phyloP scores from a whole-genome alignment of 2,797 vertebrate genomes.

The Parauchenoglanis ngamensis region DNA sequence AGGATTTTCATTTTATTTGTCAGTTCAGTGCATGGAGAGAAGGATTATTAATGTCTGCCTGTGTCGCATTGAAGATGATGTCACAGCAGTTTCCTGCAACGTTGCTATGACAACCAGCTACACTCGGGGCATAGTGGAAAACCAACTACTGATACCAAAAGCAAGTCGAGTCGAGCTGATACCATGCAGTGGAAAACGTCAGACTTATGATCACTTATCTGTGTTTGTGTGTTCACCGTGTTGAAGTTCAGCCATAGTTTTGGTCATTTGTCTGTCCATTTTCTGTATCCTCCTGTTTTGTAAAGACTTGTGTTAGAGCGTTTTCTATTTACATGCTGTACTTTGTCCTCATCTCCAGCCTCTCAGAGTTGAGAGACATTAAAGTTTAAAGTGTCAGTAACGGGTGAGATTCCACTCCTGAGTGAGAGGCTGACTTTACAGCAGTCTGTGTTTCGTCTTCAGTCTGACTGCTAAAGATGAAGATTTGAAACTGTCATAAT shows the following conservation, averaged over 20 bases:
- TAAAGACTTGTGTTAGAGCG: neutral
- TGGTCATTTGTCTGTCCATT: neutral
- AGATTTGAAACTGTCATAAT: too few relatives aligned
- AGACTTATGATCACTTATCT: neutral
- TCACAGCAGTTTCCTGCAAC: too few relatives aligned
- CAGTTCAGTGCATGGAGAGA: too few relatives aligned
- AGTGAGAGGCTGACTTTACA: conserved; percentile 34
- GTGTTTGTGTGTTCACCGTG: neutral
- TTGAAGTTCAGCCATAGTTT: neutral
- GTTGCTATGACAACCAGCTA: too few relatives aligned
- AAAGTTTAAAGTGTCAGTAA: conserved; percentile 8
- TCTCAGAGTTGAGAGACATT: neutral
- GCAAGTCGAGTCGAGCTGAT: too few relatives aligned
- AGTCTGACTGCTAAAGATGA: neutral
- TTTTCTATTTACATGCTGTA: neutral
- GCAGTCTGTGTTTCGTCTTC: conserved; percentile 31
- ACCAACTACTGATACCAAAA: too few relatives aligned
- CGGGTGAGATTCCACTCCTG: conserved; percentile 38
- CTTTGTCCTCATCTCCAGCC: conserved; percentile 1
- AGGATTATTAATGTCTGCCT: too few relatives aligned
- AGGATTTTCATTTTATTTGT: too few relatives aligned
- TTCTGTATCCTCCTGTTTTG: neutral
- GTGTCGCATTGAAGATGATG: too few relatives aligned
- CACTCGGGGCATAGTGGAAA: too few relatives aligned
- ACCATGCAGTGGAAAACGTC: too few relatives aligned